Evolutionary conservation across 1,140 invertebrate species (phyloP).

Genomic region (Pentalonia nigronervosa): DNA sequence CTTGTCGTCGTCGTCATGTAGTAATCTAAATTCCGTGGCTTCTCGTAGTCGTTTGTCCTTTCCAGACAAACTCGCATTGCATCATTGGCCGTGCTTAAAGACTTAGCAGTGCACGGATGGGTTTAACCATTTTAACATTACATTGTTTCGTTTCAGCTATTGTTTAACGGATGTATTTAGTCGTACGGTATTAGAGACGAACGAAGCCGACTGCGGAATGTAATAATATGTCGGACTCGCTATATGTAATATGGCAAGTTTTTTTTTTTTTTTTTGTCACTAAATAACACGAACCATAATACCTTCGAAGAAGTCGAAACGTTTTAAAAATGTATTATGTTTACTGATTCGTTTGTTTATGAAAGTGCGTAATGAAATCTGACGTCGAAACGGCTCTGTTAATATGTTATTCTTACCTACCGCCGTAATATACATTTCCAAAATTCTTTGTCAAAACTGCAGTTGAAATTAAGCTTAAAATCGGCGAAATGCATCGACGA

Average conservation of each 20-base stretch:
- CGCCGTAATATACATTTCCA: not conserved
- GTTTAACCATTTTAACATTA: slow-evolving; percentile 10
- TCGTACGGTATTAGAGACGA: not conserved
- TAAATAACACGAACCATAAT: not conserved
- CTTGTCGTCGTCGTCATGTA: not conserved
- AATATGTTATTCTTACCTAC: not conserved
- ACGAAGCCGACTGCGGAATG: not conserved
- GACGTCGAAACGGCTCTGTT: not conserved
- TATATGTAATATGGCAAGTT: not conserved
- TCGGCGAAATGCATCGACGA: not conserved
- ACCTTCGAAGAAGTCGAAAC: not conserved
- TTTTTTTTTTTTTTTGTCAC: not conserved
- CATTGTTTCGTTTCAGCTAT: not conserved
- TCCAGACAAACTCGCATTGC: not conserved
- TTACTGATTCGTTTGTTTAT: not conserved
- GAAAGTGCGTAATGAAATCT: not conserved
- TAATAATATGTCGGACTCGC: not conserved
- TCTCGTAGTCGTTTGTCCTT: not conserved
- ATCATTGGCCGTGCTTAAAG: not conserved
- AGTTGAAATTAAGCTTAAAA: not conserved
- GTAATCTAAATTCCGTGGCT: slow-evolving; percentile 23
- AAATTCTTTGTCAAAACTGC: not conserved
- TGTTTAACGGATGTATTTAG: not conserved
- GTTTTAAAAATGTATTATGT: not conserved
- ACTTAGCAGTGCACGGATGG: not conserved